Base-by-base conservation (phyloP, 2,113 vertebrate genomes). In the Dasyornis broadbenti region DNA sequence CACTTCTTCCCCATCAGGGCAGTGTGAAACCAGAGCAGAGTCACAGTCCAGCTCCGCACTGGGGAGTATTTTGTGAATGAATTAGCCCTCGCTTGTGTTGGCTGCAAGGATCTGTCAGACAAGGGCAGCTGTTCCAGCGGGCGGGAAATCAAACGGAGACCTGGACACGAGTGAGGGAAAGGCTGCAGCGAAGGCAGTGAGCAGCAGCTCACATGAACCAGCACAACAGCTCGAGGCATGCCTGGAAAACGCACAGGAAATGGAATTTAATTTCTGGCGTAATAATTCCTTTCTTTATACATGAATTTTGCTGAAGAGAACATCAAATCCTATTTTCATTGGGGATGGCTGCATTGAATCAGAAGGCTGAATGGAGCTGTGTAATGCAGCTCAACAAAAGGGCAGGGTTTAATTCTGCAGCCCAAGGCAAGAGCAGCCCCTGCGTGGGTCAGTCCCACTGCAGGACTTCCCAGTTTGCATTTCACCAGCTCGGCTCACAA, bases 241-340 rank as follows among this genome's bases (percentile, higher is more conserved):
- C 82, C 88, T 93, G 82, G 35, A 40, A 89, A 86, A 75, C 0
- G 0, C 49, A 27, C 0, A 80, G 27, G 13, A 78, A 90, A 68
- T 49, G 47, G 60, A 93, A 90, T 93, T 96, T 83, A 81, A 95
- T 83, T 94, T 89, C 92, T 94, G 82, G 68, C 47, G 93, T 93
- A 88, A 73, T 80, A 94, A 90, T 78, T 93, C 85, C 80, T 91
- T 95, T 86, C 85, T 95, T 92, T 81, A 82, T 59, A 86, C 52
- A 57, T 68, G 68, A 92, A 50, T 94, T 92, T 86, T 80, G 39
- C 76, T 92, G 60, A 75, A 92, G 71, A 93, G 90, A 91, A 93
- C 71, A 94, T 56, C 75, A 86, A 90, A 94, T 93, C 68, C 76
- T 53, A 49, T 90, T 94, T 96, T 93, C 85, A 56, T 9, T 90